Evolutionary conservation across 2,888 invertebrate genomes (phyloP).

Genomic region (Tolmerus cingulatus): DNA sequence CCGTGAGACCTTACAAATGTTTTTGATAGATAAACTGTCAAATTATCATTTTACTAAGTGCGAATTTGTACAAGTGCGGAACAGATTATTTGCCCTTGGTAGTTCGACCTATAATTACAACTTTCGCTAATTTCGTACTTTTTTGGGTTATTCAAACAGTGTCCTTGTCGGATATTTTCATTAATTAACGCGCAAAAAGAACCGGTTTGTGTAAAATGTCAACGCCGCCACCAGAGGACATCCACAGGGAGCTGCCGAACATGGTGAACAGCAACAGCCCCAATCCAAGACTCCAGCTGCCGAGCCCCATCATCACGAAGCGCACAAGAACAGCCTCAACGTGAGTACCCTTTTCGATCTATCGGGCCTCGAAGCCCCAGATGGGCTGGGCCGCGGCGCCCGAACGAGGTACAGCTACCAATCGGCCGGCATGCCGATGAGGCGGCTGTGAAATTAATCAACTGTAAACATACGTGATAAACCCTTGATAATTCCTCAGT

Average conservation of each 20-base stretch:
- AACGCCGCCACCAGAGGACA: background rate
- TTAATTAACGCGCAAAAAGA: background rate
- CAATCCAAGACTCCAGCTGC: constrained; percentile 67
- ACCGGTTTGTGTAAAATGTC: background rate
- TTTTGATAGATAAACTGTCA: background rate
- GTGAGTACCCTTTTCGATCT: constrained; percentile 66
- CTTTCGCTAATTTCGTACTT: background rate
- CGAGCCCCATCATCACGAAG: constrained; percentile 82
- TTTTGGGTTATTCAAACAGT: background rate
- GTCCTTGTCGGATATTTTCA: background rate
- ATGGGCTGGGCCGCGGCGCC: background rate
- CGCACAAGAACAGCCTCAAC: constrained; percentile 82
- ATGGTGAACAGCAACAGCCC: background rate
- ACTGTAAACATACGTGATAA: background rate
- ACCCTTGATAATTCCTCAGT: background rate
- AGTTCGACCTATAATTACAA: background rate
- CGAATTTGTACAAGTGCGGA: background rate
- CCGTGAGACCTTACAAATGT: background rate
- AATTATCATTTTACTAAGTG: background rate
- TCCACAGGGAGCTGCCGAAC: background rate
- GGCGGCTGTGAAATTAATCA: background rate
- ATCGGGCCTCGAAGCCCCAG: background rate
- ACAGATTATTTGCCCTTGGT: constrained; percentile 24
- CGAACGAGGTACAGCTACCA: background rate
- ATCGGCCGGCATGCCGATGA: background rate